A percentile compares a stretch with the other conserved stretches of the same genome.
Conservation (phyloP, 2,797 vertebrate genomes). For the Leptatherina wallacei region DNA sequence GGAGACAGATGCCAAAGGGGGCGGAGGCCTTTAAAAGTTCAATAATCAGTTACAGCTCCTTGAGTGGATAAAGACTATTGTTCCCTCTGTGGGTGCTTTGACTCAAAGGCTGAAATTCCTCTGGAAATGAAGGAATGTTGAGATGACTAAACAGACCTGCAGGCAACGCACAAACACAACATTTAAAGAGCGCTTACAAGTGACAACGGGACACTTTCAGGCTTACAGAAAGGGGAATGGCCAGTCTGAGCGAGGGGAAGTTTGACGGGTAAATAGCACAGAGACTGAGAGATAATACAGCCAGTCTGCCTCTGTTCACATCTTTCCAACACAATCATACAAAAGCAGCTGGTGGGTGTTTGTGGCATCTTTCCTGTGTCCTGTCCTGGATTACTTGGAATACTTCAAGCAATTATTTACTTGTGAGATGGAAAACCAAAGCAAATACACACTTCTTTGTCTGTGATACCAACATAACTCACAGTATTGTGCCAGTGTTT, state of each 20-base stretch:
- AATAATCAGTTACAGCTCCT: too few species aligned
- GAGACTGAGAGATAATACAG: too few species aligned
- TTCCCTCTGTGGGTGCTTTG: constrained; percentile 16
- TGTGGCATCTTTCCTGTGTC: constrained; percentile 10
- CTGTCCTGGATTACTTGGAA: neutral
- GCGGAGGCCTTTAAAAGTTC: too few species aligned
- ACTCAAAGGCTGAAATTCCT: constrained; percentile 48
- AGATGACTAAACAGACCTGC: constrained; percentile 34
- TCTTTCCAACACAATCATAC: neutral
- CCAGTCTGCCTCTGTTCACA: too few species aligned
- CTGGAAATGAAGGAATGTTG: constrained; percentile 49
- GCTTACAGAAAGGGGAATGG: too few species aligned
- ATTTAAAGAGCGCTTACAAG: constrained; percentile 9
- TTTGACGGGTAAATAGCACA: too few species aligned
- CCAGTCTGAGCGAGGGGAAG: neutral
- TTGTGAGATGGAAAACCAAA: constrained; percentile 20
- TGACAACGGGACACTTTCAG: neutral
- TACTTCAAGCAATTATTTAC: constrained; percentile 14
- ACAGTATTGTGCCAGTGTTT: constrained; percentile 13
- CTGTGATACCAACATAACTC: too few species aligned
- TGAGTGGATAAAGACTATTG: constrained; percentile 21
- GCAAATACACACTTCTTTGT: constrained; percentile 14
- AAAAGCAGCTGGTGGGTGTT: neutral
- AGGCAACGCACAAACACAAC: constrained; percentile 7
- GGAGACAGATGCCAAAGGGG: too few species aligned